Evolutionary conservation across 2,888 invertebrate genomes (phyloP).

Genomic region (Calephelis perditalis): DNA sequence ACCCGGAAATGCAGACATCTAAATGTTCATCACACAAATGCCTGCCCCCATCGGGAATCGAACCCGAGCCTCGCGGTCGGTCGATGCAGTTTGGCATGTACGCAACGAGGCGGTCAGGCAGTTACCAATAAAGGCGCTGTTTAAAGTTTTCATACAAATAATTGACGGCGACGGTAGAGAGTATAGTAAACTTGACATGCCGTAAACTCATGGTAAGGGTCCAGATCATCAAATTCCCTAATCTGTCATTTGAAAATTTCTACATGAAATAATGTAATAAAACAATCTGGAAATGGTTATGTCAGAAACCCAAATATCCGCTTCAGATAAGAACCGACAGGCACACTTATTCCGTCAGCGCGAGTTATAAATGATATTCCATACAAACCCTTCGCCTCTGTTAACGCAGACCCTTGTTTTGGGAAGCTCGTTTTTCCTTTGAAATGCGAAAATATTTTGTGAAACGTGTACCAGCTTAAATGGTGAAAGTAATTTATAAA

Average conservation of each 20-base stretch:
- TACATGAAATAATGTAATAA: not conserved
- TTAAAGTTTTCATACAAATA: no score
- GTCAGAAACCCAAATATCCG: not conserved
- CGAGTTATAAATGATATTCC: constrained; percentile 57
- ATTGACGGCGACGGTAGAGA: no score
- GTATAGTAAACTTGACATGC: no score
- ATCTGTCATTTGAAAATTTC: not conserved
- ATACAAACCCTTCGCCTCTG: constrained; percentile 41
- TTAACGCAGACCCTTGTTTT: constrained; percentile 50
- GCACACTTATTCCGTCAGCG: constrained; percentile 57
- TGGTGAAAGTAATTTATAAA: constrained; percentile 16
- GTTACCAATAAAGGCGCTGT: no score
- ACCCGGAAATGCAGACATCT: no score
- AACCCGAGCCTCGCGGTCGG: no score
- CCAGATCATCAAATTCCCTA: no score
- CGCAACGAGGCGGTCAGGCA: no score
- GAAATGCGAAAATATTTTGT: constrained; percentile 30
- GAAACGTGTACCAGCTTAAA: constrained; percentile 27
- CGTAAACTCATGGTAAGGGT: no score
- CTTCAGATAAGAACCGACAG: constrained; percentile 43
- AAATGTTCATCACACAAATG: no score
- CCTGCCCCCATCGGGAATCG: no score
- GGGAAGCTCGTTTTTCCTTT: constrained; percentile 34
- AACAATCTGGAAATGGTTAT: constrained; percentile 2
- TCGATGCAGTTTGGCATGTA: no score